Evolutionary conservation across 1,140 invertebrate species (phyloP), one percentile per base, ranked within the genome.

Genomic region (Cylas formicarius): DNA sequence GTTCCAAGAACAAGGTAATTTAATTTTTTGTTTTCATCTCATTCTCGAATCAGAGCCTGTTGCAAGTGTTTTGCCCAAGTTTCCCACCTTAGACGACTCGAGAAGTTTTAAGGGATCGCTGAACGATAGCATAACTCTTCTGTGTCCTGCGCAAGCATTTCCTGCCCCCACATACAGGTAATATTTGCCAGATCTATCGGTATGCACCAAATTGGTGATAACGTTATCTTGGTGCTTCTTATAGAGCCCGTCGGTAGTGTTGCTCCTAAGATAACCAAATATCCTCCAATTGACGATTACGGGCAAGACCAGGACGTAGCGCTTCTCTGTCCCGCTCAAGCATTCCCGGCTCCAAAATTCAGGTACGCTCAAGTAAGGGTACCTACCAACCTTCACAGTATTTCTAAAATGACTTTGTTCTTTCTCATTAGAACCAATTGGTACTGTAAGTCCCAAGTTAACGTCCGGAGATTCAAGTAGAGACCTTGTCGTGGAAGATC

Each of bases 391-490:
- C 27, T 21, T 36, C 3, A 18, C 16, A 21, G 24, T n/a, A 22
- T 18, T 11, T 35, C 17, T 29, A 17, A 28, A 19, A 16, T 11
- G 26, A 40, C 23, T 26, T 26, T 40, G 26, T 26, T 14, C 26
- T 19, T 13, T 11, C 26, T 37, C 23, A 38, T 16, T 67, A 87
- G 85, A 88, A 56, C 84, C 84, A 16, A 74, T 87, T 51, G 79
- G 80, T 62, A 78, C 77, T 55, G 82, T 83, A 43, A 73, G 77
- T 28, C 85, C 85, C 19, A 83, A 82, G 67, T 76, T 89, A 62
- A 81, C 81, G 28, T 77, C 78, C 50, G 78, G 73, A 46, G 81
- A 78, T 62, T 73, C 73, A 61, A 76, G 72, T 70, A 74, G 72
- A 56, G 76, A 72, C 48, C 77, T 76, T 59, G 70, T 66, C 51